These are phyloP conservation scores for Sparidentex hasta DNA, from an alignment of 2,797 vertebrate genomes.

Conservation along the genomic window DNA sequence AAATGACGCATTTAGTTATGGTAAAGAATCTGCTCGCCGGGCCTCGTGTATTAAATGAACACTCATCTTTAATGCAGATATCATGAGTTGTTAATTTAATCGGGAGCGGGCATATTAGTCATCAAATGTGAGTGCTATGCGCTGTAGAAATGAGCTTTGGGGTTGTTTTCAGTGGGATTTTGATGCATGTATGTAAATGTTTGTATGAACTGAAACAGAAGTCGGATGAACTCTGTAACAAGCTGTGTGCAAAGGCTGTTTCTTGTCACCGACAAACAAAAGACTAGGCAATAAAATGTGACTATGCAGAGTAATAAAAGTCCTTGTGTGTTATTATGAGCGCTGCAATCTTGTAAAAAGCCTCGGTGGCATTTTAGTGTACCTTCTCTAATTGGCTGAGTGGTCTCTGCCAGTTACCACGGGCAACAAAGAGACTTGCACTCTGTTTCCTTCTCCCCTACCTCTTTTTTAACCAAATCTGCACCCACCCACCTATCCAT, in stretches of 20 bases:
- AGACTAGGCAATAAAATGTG: not conserved
- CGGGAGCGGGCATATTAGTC: not conserved
- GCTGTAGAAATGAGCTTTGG: not conserved
- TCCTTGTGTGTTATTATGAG: constrained; percentile 16
- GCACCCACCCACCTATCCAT: constrained; percentile 48
- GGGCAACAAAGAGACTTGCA: constrained; percentile 48
- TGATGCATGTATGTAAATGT: not conserved
- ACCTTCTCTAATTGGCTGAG: constrained; percentile 29
- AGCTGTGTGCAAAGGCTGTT: not conserved
- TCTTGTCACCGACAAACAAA: not conserved
- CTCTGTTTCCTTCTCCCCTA: constrained; percentile 20
- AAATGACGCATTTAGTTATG: constrained; percentile 9
- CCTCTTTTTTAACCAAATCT: constrained; percentile 1
- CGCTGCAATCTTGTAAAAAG: constrained; percentile 1
- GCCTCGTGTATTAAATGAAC: constrained; percentile 12
- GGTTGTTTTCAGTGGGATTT: not conserved
- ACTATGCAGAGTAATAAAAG: not conserved
- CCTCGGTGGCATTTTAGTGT: constrained; percentile 18
- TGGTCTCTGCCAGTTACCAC: constrained; percentile 53
- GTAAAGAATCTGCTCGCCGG: not conserved
- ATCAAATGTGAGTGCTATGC: not conserved
- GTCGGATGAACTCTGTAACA: not conserved
- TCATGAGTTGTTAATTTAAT: not conserved
- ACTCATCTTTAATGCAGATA: constrained; percentile 8
- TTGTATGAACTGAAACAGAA: not conserved